Percentiles rank a stretch among this genome's conserved stretches.
Conservation (phyloP, 2,113 vertebrate species). For the Oryctolagus cuniculus region DNA sequence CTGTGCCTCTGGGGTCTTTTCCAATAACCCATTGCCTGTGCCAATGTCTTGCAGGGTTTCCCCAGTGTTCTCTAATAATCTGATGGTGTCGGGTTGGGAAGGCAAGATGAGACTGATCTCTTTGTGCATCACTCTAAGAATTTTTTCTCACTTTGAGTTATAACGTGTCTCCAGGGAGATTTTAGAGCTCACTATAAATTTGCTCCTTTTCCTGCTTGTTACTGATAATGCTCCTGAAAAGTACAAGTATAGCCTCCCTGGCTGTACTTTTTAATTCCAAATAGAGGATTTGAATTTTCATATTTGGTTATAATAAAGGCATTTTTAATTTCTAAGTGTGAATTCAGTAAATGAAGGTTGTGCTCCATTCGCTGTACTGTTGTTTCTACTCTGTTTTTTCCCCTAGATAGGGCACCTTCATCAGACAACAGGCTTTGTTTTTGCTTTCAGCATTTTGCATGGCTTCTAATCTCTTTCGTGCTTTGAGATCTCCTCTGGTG, state of each 20-base stretch:
- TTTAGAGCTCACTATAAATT: conserved; percentile 12
- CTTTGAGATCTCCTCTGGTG: not conserved
- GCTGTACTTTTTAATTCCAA: conserved; percentile 30
- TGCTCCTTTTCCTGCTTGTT: not conserved
- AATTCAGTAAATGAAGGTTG: not conserved
- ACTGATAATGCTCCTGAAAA: conserved; percentile 19
- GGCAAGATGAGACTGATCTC: not conserved
- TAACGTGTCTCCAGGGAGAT: not conserved
- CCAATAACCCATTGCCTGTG: too few species aligned
- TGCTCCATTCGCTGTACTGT: not conserved
- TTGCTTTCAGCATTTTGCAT: not conserved
- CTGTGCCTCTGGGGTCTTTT: too few species aligned
- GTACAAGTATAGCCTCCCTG: not conserved
- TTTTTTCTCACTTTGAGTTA: not conserved
- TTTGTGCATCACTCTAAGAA: not conserved
- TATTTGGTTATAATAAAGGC: conserved; percentile 6
- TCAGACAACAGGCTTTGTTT: not conserved
- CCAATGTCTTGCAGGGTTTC: too few species aligned
- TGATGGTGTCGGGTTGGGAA: not conserved
- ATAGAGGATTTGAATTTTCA: conserved; percentile 32
- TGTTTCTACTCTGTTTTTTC: not conserved
- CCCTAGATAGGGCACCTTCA: not conserved
- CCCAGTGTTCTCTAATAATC: too few species aligned
- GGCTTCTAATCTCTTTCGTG: not conserved
- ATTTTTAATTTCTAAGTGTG: conserved; percentile 42